A percentile compares a stretch with the other conserved stretches of the same genome.
Conservation (phyloP, 2,888 invertebrate genomes). For the Tanypteryx hageni region DNA sequence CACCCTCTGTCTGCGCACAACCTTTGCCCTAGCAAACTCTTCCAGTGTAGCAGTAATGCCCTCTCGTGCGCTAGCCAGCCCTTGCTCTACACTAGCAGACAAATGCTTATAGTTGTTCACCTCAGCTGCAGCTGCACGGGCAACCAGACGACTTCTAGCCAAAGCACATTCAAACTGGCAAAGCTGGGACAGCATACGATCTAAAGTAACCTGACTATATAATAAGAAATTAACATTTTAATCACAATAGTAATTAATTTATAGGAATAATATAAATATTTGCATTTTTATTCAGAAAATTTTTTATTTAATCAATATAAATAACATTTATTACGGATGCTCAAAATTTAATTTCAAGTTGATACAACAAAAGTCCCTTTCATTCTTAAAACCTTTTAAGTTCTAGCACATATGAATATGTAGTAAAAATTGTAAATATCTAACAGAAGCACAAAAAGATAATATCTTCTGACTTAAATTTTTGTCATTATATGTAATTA, state of each 20-base stretch:
- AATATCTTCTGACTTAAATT: too few relatives aligned
- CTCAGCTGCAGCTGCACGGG: constrained; percentile 90
- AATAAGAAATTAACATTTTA: constrained; percentile 61
- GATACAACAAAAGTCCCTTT: too few relatives aligned
- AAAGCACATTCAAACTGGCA: constrained; percentile 93
- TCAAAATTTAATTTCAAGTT: too few relatives aligned
- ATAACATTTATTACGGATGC: neutral
- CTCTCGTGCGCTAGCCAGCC: constrained; percentile 87
- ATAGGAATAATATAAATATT: neutral
- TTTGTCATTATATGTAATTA: too few relatives aligned
- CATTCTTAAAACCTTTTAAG: too few relatives aligned
- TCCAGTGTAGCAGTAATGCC: constrained; percentile 90
- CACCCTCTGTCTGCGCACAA: constrained; percentile 91
- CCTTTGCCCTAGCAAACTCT: constrained; percentile 88
- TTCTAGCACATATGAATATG: too few relatives aligned
- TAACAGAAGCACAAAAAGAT: too few relatives aligned
- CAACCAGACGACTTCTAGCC: constrained; percentile 87
- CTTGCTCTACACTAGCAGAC: constrained; percentile 85
- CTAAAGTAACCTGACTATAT: constrained; percentile 83
- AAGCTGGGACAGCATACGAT: constrained; percentile 88
- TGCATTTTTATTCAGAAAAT: too few relatives aligned
- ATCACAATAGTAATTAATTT: neutral
- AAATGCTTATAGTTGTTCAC: constrained; percentile 88
- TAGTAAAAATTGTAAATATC: too few relatives aligned
- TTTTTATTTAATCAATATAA: neutral